Evolutionary conservation across 1,140 invertebrate genomes (phyloP).

Genomic region (Drosophila willistoni): DNA sequence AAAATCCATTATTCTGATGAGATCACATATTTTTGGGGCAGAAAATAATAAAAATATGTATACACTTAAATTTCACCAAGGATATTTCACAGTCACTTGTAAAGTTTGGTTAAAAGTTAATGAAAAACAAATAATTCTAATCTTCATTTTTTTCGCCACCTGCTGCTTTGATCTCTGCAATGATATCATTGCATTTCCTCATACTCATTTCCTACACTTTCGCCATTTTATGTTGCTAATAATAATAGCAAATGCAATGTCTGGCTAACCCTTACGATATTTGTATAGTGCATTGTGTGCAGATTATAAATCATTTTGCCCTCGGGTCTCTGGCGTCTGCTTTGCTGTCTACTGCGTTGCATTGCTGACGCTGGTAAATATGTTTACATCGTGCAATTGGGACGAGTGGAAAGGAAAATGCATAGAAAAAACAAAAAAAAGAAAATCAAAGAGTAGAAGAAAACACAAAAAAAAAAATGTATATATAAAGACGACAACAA

Average conservation of each 20-base stretch:
- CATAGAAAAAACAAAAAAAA: conserved; percentile 14
- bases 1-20: too few species aligned
- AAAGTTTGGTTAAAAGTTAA: too few species aligned
- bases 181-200: conserved; percentile 14
- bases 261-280: conserved; percentile 34
- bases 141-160: background rate
- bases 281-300: conserved; percentile 29
- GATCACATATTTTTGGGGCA: too few species aligned
- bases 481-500: background rate
- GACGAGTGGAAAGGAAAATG: conserved; percentile 15
- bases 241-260: conserved; percentile 44
- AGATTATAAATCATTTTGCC: conserved; percentile 74
- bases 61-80: too few species aligned
- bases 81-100: too few species aligned
- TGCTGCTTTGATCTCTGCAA: background rate
- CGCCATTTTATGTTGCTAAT: conserved; percentile 41
- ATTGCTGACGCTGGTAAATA: conserved; percentile 77
- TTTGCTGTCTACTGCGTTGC: conserved; percentile 53
- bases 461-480: conserved; percentile 4
- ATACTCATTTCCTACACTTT: conserved; percentile 24
- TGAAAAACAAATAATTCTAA: background rate
- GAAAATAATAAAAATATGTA: too few species aligned
- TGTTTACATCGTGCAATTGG: conserved; percentile 29
- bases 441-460: background rate
- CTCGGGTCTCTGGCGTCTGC: conserved; percentile 67